These are phyloP conservation scores for Crypturellus undulatus DNA, from an alignment of 2,113 vertebrate genomes.

Conservation along the genomic window DNA sequence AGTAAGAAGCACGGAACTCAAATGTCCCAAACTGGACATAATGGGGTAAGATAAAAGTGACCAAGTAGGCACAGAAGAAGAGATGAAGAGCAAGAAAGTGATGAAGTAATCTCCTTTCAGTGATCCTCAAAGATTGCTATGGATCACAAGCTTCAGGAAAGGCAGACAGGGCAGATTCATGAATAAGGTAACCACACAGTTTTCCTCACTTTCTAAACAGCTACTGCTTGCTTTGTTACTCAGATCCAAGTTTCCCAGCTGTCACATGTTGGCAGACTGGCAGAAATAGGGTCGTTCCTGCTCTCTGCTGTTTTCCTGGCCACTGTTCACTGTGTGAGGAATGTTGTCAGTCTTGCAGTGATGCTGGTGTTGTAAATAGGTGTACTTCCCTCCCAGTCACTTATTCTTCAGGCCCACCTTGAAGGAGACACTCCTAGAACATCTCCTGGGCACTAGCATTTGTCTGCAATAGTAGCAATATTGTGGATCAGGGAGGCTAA, in stretches of 20 bases:
- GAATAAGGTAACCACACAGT: background rate
- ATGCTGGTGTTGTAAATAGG: background rate
- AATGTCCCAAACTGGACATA: background rate
- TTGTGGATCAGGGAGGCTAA: background rate
- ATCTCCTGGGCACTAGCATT: background rate
- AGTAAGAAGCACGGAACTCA: background rate
- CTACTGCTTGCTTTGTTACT: too few relatives aligned
- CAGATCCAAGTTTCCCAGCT: background rate
- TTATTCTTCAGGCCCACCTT: background rate
- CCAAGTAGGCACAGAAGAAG: background rate
- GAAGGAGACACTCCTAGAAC: background rate
- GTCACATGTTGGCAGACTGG: background rate
- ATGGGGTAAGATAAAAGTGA: background rate
- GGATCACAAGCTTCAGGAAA: background rate
- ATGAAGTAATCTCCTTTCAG: background rate
- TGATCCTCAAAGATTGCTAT: background rate
- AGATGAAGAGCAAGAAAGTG: background rate
- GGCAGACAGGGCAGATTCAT: fast-evolving
- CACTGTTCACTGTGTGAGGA: background rate
- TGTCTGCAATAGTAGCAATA: background rate
- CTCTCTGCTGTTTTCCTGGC: fast-evolving
- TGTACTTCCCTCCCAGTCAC: fast-evolving
- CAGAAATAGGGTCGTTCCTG: background rate
- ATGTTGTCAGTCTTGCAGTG: fast-evolving
- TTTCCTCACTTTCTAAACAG: background rate